Conservation (phyloP, 2,113 vertebrate species). For the Ceyx cyanopectus region DNA sequence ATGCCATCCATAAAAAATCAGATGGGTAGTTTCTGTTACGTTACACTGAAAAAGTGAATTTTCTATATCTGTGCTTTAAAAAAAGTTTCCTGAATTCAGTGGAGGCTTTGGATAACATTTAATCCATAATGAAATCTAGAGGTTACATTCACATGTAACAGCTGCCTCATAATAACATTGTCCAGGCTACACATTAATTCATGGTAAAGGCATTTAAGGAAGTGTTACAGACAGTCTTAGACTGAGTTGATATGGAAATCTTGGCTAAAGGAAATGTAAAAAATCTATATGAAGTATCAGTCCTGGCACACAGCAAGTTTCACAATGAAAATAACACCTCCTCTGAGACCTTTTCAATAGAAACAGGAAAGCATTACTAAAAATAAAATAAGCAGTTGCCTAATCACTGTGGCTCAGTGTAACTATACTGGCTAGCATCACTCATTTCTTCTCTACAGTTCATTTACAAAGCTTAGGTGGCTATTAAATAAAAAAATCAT, state of each 20-base stretch:
- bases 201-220: not conserved
- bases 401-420: not conserved
- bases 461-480: not conserved
- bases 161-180: not conserved
- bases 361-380: not conserved
- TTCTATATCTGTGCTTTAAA: not conserved
- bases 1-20: not conserved
- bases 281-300: not conserved
- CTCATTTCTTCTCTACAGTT: not conserved
- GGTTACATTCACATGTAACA: not conserved
- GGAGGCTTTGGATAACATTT: not conserved
- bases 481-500: not conserved
- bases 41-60: not conserved
- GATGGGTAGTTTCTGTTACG: not conserved
- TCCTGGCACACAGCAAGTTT: not conserved
- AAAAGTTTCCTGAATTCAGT: not conserved
- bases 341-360: not conserved
- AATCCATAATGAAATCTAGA: not conserved
- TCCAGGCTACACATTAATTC: not conserved
- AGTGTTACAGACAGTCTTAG: not conserved
- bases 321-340: not conserved
- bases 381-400: not conserved
- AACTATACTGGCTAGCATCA: not conserved
- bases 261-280: not conserved
- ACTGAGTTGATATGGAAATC: not conserved